A percentile compares a stretch with the other conserved stretches of the same genome.
These are phyloP conservation scores for Semotilus atromaculatus DNA, from an alignment of 2,797 vertebrate genomes.

Conservation along the genomic window DNA sequence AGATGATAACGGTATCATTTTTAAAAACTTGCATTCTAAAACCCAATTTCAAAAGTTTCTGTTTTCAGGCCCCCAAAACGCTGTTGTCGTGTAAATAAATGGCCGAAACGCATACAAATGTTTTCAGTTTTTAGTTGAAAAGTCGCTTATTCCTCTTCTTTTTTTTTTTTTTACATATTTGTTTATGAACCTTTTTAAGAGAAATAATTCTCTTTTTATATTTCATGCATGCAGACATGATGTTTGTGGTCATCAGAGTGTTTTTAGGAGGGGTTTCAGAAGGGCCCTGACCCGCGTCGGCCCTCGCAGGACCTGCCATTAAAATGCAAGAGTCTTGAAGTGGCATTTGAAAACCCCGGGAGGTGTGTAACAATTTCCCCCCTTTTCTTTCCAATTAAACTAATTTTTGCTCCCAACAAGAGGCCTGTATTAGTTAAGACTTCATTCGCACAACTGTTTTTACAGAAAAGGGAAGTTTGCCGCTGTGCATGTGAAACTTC, in stretches of 20 bases:
- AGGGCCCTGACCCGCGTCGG: conserved; percentile 55
- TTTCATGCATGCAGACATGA: background rate
- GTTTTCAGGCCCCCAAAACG: background rate
- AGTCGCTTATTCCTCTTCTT: background rate
- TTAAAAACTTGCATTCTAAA: background rate
- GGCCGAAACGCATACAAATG: background rate
- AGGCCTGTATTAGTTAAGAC: conserved; percentile 14
- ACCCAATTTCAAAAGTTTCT: background rate
- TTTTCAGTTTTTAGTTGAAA: background rate
- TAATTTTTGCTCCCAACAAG: conserved; percentile 32
- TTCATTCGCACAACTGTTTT: background rate
- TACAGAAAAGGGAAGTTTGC: background rate
- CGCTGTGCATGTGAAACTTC: background rate
- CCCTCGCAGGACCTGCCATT: conserved; percentile 64
- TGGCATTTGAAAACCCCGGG: conserved; percentile 66
- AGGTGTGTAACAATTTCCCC: conserved; percentile 66
- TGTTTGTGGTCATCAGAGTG: background rate
- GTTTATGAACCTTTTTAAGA: background rate
- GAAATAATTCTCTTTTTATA: background rate
- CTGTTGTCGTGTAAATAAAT: background rate
- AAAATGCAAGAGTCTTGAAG: conserved; percentile 62
- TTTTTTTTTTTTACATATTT: background rate
- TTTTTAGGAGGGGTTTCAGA: too few relatives aligned
- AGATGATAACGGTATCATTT: background rate
- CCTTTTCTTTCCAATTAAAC: conserved; percentile 65